A percentile compares a stretch with the other conserved stretches of the same genome.
These are phyloP conservation scores for Pseudomugil gertrudae DNA, from an alignment of 2,797 vertebrate species.

Conservation along the genomic window DNA sequence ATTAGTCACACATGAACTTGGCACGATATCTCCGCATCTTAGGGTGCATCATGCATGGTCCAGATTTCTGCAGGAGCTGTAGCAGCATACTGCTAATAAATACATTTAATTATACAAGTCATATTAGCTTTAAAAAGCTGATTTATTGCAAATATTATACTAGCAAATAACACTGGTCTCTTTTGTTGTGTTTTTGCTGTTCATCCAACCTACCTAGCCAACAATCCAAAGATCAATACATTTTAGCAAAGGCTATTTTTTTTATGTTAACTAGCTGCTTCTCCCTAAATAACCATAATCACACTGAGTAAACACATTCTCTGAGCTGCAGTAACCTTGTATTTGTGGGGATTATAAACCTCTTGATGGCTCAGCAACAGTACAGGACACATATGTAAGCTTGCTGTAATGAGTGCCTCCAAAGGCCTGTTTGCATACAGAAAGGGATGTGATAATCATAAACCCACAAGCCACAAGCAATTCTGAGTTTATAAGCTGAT, in stretches of 20 bases:
- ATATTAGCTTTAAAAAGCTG: background rate
- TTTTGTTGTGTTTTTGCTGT: too few species aligned
- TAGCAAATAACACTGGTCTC: too few species aligned
- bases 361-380: background rate
- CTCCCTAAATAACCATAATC: background rate
- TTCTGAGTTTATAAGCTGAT: background rate
- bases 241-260: background rate
- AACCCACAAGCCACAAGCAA: background rate
- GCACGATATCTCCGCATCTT: background rate
- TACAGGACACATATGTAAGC: background rate
- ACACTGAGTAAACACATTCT: background rate
- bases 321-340: background rate
- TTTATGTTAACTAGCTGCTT: background rate
- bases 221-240: background rate
- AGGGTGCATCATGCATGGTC: background rate
- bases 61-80: background rate
- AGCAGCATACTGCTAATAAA: background rate
- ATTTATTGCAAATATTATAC: background rate
- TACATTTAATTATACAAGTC: background rate
- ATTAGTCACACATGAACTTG: background rate
- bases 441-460: background rate
- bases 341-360: background rate
- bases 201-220: too few species aligned
- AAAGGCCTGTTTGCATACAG: background rate
- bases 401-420: background rate